Evolutionary conservation across 2,888 invertebrate species (phyloP).

Genomic region (Tenthredo scrophulariae): DNA sequence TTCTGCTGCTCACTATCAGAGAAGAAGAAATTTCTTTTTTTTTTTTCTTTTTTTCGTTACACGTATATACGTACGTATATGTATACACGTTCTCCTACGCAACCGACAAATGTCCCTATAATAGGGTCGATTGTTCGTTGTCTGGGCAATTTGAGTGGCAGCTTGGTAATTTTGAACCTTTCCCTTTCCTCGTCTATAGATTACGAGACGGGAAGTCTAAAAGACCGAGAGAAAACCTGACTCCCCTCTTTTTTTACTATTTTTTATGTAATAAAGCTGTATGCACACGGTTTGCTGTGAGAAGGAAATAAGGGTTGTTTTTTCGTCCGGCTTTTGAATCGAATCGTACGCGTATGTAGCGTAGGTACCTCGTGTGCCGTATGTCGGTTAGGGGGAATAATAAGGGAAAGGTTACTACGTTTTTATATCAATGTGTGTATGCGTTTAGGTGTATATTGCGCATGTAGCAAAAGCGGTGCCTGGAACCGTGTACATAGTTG

Average conservation of each 20-base stretch:
- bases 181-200: neutral
- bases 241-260: conserved; percentile 13
- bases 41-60: neutral
- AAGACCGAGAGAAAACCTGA: conserved; percentile 39
- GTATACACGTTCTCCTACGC: conserved; percentile 59
- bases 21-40: neutral
- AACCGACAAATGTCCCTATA: conserved; percentile 75
- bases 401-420: neutral
- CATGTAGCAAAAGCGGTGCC: conserved; percentile 27
- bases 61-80: neutral
- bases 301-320: conserved; percentile 47
- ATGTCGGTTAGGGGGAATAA: conserved; percentile 35
- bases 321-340: conserved; percentile 47
- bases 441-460: neutral
- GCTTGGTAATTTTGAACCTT: conserved; percentile 72
- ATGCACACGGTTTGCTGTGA: neutral
- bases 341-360: neutral
- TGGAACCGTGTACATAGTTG: neutral
- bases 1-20: neutral
- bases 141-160: conserved; percentile 78
- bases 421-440: conserved; percentile 1
- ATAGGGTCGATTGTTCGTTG: conserved; percentile 77
- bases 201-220: neutral
- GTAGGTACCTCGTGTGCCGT: conserved; percentile 49
- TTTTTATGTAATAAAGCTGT: conserved; percentile 20